phyloP scores from a whole-genome alignment of 2,888 invertebrate genomes.

The Hartigia nigra region DNA sequence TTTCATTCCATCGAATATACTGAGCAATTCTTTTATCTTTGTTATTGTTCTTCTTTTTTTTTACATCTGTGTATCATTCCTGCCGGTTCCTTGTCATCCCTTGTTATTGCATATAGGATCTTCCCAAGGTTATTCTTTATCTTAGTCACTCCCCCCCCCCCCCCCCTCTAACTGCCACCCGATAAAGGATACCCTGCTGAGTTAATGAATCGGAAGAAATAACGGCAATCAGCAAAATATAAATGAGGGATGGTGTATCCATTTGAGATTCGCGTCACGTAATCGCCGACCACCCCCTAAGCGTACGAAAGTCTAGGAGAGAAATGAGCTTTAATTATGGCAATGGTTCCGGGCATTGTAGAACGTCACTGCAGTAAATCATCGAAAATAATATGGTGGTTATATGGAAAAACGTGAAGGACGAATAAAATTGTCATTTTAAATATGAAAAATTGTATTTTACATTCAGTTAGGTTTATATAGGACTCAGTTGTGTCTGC shows the following conservation, averaged over 20 bases:
- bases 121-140: not conserved
- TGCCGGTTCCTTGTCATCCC: not conserved
- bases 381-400: not conserved
- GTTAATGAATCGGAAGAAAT: constrained; percentile 56
- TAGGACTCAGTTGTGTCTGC: not conserved
- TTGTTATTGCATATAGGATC: not conserved
- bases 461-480: not conserved
- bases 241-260: constrained; percentile 55
- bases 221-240: constrained; percentile 64
- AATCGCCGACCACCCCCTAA: constrained; percentile 30
- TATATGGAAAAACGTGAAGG: not conserved
- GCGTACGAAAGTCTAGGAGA: constrained; percentile 40
- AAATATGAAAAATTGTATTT: not conserved
- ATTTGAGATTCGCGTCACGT: constrained; percentile 59
- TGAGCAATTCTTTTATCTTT: not conserved
- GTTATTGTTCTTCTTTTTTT: not conserved
- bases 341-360: constrained; percentile 28
- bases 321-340: constrained; percentile 58
- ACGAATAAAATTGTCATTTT: not conserved
- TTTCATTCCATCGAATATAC: not conserved
- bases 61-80: not conserved
- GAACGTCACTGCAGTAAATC: constrained; percentile 8
- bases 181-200: constrained; percentile 2
- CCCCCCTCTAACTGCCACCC: not conserved
- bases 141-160: not conserved